A percentile compares a stretch with the other conserved stretches of the same genome.
phyloP scores from a whole-genome alignment of 1,140 invertebrate genomes.

The Drosophila baimaii region DNA sequence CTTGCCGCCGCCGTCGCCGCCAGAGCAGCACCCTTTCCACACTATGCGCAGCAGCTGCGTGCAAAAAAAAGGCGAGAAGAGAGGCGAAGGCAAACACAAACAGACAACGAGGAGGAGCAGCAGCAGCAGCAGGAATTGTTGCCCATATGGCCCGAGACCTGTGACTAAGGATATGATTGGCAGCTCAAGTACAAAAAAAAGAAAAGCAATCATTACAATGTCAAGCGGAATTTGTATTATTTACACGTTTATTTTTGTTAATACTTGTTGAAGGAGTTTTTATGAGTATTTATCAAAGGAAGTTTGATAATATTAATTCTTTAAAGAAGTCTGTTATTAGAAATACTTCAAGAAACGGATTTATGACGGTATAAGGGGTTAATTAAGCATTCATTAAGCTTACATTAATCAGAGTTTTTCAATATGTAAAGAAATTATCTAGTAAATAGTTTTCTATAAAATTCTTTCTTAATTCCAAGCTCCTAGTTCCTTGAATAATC shows the following conservation, averaged over 20 bases:
- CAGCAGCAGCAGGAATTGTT: slow-evolving; percentile 3
- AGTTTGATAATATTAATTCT: neutral
- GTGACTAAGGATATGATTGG: slow-evolving; percentile 11
- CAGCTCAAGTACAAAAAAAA: neutral
- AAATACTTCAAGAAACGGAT: neutral
- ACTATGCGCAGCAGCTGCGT: slow-evolving; percentile 48
- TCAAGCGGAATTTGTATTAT: neutral
- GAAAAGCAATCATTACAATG: neutral
- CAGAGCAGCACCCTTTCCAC: slow-evolving; percentile 22
- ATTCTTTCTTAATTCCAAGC: neutral
- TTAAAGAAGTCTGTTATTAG: neutral
- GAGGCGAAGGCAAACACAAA: slow-evolving; percentile 31
- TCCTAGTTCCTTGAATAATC: too few relatives aligned
- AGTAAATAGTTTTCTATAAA: too few relatives aligned
- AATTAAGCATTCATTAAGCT: too few relatives aligned
- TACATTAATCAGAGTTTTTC: too few relatives aligned
- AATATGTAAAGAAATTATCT: too few relatives aligned
- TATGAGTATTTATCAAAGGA: neutral
- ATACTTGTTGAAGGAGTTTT: neutral
- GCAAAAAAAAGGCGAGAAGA: slow-evolving; percentile 22
- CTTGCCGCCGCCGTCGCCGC: slow-evolving; percentile 10
- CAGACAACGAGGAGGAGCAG: slow-evolving; percentile 15
- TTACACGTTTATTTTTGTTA: neutral
- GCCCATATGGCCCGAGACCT: slow-evolving; percentile 46
- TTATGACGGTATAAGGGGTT: neutral